phyloP scores from a whole-genome alignment of 2,113 vertebrate species.

The Candoia aspera region DNA sequence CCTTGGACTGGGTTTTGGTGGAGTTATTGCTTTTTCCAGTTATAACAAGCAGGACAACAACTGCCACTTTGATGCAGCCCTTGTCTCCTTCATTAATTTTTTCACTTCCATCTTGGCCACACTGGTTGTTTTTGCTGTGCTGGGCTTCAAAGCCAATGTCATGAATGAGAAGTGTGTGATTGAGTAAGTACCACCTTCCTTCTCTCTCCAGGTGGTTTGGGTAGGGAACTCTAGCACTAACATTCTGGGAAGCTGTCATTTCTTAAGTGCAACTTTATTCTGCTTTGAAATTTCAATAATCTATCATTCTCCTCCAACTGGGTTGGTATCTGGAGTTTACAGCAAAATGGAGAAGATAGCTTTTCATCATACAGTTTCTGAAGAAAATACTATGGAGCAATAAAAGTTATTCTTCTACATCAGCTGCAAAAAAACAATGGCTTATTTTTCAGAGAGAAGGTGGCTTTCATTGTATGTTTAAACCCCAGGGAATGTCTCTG shows the following conservation, averaged over 20 bases:
- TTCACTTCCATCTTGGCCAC: slow-evolving; percentile 95
- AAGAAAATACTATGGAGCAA: background rate
- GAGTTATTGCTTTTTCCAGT: slow-evolving; percentile 98
- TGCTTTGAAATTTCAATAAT: background rate
- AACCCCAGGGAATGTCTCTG: background rate
- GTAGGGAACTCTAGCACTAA: background rate
- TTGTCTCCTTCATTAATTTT: slow-evolving; percentile 97
- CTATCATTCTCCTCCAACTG: background rate
- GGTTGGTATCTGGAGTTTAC: background rate
- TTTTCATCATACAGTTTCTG: background rate
- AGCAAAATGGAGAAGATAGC: background rate
- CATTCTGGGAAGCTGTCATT: background rate
- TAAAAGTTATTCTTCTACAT: background rate
- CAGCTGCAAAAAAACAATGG: background rate
- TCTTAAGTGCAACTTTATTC: background rate
- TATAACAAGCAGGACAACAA: slow-evolving; percentile 99
- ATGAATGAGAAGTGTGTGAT: slow-evolving; percentile 99
- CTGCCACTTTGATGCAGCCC: slow-evolving; percentile 94
- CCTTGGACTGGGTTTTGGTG: slow-evolving; percentile 93
- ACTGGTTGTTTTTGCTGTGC: slow-evolving; percentile 95
- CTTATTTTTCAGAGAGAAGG: background rate
- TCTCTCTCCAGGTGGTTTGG: background rate
- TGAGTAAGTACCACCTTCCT: slow-evolving; percentile 81
- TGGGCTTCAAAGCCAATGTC: slow-evolving; percentile 98
- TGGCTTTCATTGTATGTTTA: background rate